Base-by-base conservation (phyloP, 2,888 invertebrate genomes). In the Adelphocoris suturalis region DNA sequence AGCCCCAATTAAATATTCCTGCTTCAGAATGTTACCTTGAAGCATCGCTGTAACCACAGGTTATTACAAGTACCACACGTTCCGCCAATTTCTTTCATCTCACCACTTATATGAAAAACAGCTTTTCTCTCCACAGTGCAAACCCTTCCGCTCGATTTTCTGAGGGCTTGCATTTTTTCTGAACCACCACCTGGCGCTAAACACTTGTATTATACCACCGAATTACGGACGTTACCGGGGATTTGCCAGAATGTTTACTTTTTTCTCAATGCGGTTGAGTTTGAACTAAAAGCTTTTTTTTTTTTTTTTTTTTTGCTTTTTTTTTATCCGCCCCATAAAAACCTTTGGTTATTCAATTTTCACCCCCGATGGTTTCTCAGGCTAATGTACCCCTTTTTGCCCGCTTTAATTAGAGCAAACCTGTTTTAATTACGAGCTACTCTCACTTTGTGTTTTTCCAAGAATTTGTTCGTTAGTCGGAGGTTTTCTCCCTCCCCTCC, bases 311-410 rank as follows among this genome's bases (percentile, higher is more conserved):
- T 68, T 68, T 68, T 61, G 19, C n/a, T 61, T n/a, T n/a, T n/a
- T 57, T 57, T 57, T 78, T 16, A 78, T 37, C 37, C 11, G 37
- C n/a, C 48, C 14, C 16, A 82, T n/a, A 19, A 27, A 82, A 82
- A 82, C 27, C 82, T 14, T 19, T 23, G 82, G 19, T 82, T 82
- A 82, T 82, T 52, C 82, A 52, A 82, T 82, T 82, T 48, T 82
- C 52, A 48, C 82, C 52, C 82, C 0, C 27, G 52, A 52, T 52
- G 82, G 82, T 52, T 82, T 47, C 82, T 47, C n/a, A 52, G 27
- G 47, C 82, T 52, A 68, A 68, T 68, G 68, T 23, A 82, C 82
- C 47, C 48, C 47, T 52, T 82, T 82, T 52, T 48, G 23, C 82
- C 82, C 52, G 82, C 82, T 82, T 82, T 82, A 52, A 82, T 82